These are phyloP conservation scores for Potorous gilbertii DNA, from an alignment of 2,797 vertebrate species.

Conservation along the genomic window DNA sequence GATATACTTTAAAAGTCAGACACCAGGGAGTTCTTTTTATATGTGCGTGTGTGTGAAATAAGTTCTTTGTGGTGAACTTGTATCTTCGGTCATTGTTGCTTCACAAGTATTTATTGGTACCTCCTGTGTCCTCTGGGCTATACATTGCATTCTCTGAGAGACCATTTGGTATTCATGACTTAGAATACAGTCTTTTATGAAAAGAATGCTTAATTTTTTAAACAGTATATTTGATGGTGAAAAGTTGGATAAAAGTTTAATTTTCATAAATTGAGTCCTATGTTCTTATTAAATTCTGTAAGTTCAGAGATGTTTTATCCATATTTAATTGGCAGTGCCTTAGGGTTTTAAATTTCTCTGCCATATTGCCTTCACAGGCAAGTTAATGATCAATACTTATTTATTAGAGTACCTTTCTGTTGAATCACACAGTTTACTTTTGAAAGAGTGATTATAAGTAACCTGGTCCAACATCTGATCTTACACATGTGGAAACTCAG, in stretches of 20 bases:
- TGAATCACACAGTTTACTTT: slow-evolving; percentile 24
- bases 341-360: slow-evolving; percentile 2
- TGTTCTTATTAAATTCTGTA: slow-evolving; percentile 16
- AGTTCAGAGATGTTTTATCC: not conserved
- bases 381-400: slow-evolving; percentile 5
- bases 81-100: slow-evolving; percentile 15
- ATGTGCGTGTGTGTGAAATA: too few relatives aligned
- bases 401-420: slow-evolving; percentile 18
- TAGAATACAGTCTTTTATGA: slow-evolving; percentile 50
- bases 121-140: not conserved
- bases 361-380: slow-evolving; percentile 15
- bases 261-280: not conserved
- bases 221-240: not conserved
- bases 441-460: not conserved
- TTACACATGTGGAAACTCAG: slow-evolving; percentile 30
- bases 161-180: slow-evolving; percentile 14
- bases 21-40: not conserved
- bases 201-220: slow-evolving; percentile 1
- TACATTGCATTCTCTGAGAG: not conserved
- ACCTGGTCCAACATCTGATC: not conserved
- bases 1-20: not conserved
- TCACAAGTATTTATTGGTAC: not conserved
- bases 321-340: not conserved
- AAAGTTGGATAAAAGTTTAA: not conserved
- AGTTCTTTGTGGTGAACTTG: slow-evolving; percentile 20